These are phyloP conservation scores for Acipenser oxyrinchus DNA, from an alignment of 2,797 vertebrate species.

Conservation along the genomic window DNA sequence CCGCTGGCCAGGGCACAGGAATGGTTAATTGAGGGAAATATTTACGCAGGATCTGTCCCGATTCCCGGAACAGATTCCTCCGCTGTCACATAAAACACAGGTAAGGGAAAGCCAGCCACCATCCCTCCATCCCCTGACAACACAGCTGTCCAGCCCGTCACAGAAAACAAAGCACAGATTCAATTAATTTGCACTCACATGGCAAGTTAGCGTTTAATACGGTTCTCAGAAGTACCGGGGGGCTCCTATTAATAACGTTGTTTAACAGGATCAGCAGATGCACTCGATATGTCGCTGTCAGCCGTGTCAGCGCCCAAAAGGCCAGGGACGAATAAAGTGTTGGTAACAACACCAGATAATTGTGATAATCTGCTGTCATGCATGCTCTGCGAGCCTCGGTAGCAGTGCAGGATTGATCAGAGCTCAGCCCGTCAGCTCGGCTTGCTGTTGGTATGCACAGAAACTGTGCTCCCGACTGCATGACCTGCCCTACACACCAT, in stretches of 20 bases:
- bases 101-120: too few species aligned
- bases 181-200: slow-evolving; percentile 20
- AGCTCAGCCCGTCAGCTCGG: background rate
- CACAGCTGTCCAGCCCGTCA: slow-evolving; percentile 14
- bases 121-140: too few species aligned
- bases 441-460: background rate
- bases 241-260: slow-evolving; percentile 48
- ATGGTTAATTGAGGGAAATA: too few species aligned
- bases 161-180: slow-evolving; percentile 15
- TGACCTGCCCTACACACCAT: too few species aligned
- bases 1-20: too few species aligned
- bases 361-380: slow-evolving; percentile 49
- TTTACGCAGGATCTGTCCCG: too few species aligned
- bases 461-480: too few species aligned
- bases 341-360: slow-evolving; percentile 51
- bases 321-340: slow-evolving; percentile 51
- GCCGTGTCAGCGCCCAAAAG: slow-evolving; percentile 44
- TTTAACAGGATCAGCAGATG: slow-evolving; percentile 33
- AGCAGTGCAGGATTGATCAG: slow-evolving; percentile 38
- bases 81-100: too few species aligned
- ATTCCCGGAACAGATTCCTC: too few species aligned
- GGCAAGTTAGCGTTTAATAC: slow-evolving; percentile 25
- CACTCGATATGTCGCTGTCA: slow-evolving; percentile 37
- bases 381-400: slow-evolving; percentile 41
- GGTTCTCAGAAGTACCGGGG: slow-evolving; percentile 28